A percentile compares a stretch with the other conserved stretches of the same genome.
Evolutionary conservation across 2,113 vertebrate genomes (phyloP).

Genomic region (Cottus gobio): DNA sequence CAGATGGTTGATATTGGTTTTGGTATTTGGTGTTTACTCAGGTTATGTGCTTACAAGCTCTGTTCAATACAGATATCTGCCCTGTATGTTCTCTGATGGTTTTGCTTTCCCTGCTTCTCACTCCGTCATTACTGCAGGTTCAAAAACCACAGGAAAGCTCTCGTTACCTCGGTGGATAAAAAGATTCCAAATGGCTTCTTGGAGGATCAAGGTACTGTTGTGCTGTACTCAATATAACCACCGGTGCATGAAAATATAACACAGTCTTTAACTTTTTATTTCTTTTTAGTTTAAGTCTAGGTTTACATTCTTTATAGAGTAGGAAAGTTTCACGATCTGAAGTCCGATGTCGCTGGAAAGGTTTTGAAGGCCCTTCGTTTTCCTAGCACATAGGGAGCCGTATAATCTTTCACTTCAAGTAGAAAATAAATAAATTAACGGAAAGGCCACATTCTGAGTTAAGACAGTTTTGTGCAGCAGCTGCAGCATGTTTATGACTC

Average conservation of each 20-base stretch:
- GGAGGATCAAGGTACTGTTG: constrained; percentile 93
- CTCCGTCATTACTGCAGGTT: constrained; percentile 82
- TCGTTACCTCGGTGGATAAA: constrained; percentile 91
- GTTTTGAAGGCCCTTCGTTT: constrained; percentile 50
- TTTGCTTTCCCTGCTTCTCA: constrained; percentile 20
- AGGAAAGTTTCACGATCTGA: constrained; percentile 53
- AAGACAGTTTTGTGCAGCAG: constrained; percentile 59
- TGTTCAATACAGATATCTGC: constrained; percentile 15
- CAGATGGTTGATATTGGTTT: constrained; percentile 78
- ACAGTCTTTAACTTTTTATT: constrained; percentile 58
- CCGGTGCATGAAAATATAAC: constrained; percentile 60
- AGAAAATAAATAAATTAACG: constrained; percentile 67
- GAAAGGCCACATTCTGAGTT: constrained; percentile 70
- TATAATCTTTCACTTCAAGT: constrained; percentile 69
- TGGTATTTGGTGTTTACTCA: constrained; percentile 49
- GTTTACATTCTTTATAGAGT: constrained; percentile 62
- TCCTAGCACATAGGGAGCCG: constrained; percentile 66
- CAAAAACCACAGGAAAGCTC: constrained; percentile 92
- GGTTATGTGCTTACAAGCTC: constrained; percentile 21
- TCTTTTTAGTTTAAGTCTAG: constrained; percentile 64
- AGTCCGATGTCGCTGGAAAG: constrained; percentile 43
- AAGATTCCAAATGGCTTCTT: constrained; percentile 97
- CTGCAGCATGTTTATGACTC: constrained; percentile 69
- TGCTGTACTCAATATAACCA: constrained; percentile 44
- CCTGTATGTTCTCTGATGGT: constrained; percentile 13